Conservation (phyloP, 2,113 vertebrate genomes). For the Butorides virescens region DNA sequence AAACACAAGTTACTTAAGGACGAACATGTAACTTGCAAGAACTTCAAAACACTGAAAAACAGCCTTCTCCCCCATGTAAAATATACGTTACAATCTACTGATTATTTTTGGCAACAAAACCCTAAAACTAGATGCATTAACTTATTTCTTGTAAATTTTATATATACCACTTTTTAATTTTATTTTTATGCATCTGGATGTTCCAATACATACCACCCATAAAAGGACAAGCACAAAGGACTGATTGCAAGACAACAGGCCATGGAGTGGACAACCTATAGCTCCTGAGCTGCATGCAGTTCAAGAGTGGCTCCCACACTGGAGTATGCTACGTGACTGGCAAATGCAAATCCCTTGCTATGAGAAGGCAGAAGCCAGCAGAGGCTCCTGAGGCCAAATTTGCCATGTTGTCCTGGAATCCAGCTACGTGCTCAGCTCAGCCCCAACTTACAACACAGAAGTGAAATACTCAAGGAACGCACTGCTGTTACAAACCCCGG, state of each 20-base stretch:
- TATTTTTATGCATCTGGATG: neutral
- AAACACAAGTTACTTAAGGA: neutral
- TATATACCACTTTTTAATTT: neutral
- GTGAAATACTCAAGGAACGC: neutral
- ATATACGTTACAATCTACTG: neutral
- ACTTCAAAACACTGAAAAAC: neutral
- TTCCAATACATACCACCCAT: neutral
- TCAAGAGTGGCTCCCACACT: fast-evolving
- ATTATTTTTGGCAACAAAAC: neutral
- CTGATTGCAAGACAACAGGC: neutral
- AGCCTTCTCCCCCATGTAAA: neutral
- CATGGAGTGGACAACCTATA: fast-evolving
- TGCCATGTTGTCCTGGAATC: neutral
- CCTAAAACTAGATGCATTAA: neutral
- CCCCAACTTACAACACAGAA: neutral
- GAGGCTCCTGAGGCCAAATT: neutral
- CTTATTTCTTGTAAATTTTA: neutral
- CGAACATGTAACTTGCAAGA: neutral
- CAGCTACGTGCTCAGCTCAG: neutral
- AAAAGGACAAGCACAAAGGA: neutral
- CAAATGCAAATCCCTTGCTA: neutral
- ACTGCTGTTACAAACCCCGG: neutral
- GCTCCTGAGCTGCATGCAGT: neutral
- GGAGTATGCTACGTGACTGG: neutral
- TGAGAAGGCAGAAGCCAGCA: neutral